Evolutionary conservation across 2,113 vertebrate genomes (phyloP).

Genomic region (Dasyornis broadbenti): DNA sequence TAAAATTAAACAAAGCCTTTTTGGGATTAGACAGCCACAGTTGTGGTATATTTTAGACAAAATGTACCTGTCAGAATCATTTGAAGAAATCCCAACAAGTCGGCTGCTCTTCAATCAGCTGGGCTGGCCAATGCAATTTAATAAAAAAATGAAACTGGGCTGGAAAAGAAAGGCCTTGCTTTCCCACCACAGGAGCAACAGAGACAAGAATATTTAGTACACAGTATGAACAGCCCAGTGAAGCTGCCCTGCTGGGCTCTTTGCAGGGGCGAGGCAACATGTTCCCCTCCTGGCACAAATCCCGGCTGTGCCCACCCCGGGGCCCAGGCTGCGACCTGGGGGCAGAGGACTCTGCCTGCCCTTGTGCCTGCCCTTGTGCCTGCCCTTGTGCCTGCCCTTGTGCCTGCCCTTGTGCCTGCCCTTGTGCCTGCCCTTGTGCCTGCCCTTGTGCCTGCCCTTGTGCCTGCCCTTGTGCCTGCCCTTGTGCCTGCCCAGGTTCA

Average conservation of each 20-base stretch:
- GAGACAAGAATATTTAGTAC: not conserved
- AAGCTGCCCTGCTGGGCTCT: not conserved
- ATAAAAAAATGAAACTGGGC: not conserved
- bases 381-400: too few species aligned
- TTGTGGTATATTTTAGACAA: conserved; percentile 35
- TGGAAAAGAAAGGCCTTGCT: not conserved
- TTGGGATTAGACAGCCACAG: conserved; percentile 39
- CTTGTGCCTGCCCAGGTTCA: rapidly evolving
- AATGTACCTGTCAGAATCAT: conserved; percentile 20
- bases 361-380: too few species aligned
- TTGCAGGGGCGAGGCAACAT: not conserved
- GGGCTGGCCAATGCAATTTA: not conserved
- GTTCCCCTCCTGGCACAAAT: rapidly evolving
- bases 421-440: too few species aligned
- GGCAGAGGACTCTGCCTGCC: not conserved
- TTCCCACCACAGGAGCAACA: not conserved
- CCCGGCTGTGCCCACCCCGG: not conserved
- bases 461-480: not conserved
- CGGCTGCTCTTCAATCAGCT: not conserved
- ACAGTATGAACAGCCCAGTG: rapidly evolving
- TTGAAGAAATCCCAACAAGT: conserved; percentile 29
- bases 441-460: too few species aligned
- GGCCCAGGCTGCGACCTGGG: rapidly evolving
- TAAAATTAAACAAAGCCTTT: conserved; percentile 37
- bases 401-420: too few species aligned